Conservation (phyloP, 1,140 invertebrate genomes). For the Drosophila quadrilineata region DNA sequence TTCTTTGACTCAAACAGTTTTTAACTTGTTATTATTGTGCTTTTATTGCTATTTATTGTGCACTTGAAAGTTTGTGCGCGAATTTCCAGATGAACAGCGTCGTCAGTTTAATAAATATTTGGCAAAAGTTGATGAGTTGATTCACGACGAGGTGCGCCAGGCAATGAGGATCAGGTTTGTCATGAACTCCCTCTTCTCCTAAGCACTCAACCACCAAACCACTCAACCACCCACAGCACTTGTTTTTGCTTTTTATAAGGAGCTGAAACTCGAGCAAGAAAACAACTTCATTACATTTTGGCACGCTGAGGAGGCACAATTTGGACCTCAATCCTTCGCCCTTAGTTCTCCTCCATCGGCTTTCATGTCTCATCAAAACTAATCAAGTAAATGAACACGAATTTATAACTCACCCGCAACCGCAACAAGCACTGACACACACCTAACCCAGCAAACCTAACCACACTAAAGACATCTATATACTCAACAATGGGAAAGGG, state of each 20-base stretch:
- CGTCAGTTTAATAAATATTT: constrained; percentile 65
- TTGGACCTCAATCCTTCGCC: too few relatives aligned
- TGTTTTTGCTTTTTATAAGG: not conserved
- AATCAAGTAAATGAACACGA: constrained; percentile 77
- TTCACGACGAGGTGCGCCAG: constrained; percentile 60
- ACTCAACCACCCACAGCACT: not conserved
- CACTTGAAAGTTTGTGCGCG: constrained; percentile 56
- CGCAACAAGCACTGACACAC: constrained; percentile 61
- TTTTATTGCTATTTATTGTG: constrained; percentile 19
- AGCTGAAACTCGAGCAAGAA: constrained; percentile 10
- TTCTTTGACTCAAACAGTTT: not conserved
- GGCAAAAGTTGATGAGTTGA: constrained; percentile 63
- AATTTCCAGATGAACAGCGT: constrained; percentile 66
- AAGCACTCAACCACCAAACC: not conserved
- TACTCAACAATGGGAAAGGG: too few relatives aligned
- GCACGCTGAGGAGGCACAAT: too few relatives aligned
- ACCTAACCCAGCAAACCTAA: constrained; percentile 38
- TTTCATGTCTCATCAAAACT: constrained; percentile 78
- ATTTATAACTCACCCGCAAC: constrained; percentile 51
- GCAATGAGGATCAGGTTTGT: constrained; percentile 72
- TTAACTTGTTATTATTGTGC: not conserved
- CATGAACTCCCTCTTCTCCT: not conserved
- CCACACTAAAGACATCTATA: constrained; percentile 51
- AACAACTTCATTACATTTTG: constrained; percentile 56
- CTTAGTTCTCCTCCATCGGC: too few relatives aligned